Percentiles rank a stretch among this genome's conserved stretches.
These are phyloP conservation scores for Porites rus DNA, from an alignment of 92 coral and sea anemone species.

Conservation along the genomic window DNA sequence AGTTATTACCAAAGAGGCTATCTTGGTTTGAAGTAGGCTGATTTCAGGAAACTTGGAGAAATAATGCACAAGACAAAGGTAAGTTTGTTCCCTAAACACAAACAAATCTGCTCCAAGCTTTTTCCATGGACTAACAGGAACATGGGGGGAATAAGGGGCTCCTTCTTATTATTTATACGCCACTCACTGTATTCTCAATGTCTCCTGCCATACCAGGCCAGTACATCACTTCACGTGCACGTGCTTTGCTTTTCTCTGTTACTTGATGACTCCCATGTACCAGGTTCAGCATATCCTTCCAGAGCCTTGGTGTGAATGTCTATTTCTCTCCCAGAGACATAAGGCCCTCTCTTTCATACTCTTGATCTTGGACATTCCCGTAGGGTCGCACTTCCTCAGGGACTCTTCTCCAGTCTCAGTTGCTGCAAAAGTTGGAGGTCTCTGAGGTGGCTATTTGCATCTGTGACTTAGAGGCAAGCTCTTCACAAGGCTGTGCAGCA, in stretches of 20 bases:
- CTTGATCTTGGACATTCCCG: background rate
- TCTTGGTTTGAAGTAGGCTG: background rate
- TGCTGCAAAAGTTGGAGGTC: background rate
- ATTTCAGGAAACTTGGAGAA: conserved; percentile 11
- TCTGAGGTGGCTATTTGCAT: conserved; percentile 1
- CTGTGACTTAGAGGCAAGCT: conserved; percentile 2
- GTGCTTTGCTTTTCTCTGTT: conserved; percentile 40
- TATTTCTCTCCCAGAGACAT: background rate
- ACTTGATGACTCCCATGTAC: conserved; percentile 28
- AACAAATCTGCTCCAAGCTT: background rate
- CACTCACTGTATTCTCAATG: conserved; percentile 41
- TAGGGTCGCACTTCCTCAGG: background rate
- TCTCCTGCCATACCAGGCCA: conserved; percentile 56
- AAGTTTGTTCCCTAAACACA: background rate
- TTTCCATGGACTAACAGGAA: background rate
- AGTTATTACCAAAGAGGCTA: background rate
- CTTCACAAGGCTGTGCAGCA: background rate
- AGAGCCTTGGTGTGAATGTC: background rate
- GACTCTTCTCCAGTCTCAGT: background rate
- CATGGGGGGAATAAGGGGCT: conserved; percentile 45
- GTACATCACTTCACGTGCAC: conserved; percentile 55
- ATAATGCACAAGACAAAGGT: conserved; percentile 1
- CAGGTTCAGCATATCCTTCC: background rate
- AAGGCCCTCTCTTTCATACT: background rate
- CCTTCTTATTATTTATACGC: conserved; percentile 44